Conservation (phyloP, 2,888 invertebrate genomes). For the Harpagoxenus sublaevis region DNA sequence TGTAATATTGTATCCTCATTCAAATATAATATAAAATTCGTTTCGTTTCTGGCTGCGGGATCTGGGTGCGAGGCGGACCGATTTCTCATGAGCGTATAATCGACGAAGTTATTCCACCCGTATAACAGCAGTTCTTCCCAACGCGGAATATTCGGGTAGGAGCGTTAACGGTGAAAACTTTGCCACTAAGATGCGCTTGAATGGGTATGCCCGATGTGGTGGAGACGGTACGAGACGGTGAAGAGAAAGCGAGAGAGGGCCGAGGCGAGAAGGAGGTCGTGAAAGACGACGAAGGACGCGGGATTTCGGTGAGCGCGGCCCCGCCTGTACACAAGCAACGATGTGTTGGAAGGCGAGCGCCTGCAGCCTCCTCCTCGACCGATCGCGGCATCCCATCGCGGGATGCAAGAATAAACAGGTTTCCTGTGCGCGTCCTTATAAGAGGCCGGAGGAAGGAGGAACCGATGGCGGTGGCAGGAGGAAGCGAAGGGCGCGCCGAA, state of each 20-base stretch:
- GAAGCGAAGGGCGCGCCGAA: conserved; percentile 69
- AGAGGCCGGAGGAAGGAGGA: conserved; percentile 62
- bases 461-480: conserved; percentile 57
- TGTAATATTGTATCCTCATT: not conserved
- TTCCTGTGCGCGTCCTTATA: conserved; percentile 79
- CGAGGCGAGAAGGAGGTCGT: conserved; percentile 36
- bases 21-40: not conserved
- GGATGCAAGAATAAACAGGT: conserved; percentile 81
- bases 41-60: not conserved
- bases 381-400: conserved; percentile 78
- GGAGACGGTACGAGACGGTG: conserved; percentile 21
- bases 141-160: conserved; percentile 55
- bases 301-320: conserved; percentile 68
- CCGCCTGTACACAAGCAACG: conserved; percentile 61
- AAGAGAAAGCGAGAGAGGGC: conserved; percentile 32
- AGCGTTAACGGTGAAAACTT: conserved; percentile 73
- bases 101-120: conserved; percentile 63
- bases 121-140: conserved; percentile 44
- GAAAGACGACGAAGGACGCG: conserved; percentile 59
- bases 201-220: conserved; percentile 43
- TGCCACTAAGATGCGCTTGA: conserved; percentile 67
- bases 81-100: conserved; percentile 62
- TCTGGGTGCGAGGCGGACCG: not conserved
- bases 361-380: conserved; percentile 62
- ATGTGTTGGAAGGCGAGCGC: conserved; percentile 69